These are phyloP conservation scores for Anolis apletophallus DNA, from an alignment of 2,797 vertebrate species.

Conservation along the genomic window DNA sequence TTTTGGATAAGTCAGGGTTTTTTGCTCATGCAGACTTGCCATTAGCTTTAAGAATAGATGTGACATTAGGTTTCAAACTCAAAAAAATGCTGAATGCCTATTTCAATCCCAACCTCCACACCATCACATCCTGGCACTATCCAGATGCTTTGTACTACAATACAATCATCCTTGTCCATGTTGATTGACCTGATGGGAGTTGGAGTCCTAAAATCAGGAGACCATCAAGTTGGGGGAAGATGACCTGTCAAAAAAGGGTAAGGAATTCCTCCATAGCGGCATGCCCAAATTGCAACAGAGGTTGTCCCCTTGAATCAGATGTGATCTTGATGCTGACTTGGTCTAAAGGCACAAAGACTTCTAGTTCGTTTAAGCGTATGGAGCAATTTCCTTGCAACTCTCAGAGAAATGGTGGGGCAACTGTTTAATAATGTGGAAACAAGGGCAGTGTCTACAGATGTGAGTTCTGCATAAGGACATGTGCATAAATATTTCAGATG, in stretches of 20 bases:
- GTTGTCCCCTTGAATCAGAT: not conserved
- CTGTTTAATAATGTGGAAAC: not conserved
- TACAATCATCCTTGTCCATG: not conserved
- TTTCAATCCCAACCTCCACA: too few species aligned
- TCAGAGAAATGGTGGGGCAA: not conserved
- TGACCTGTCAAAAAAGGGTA: too few species aligned
- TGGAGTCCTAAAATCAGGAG: not conserved
- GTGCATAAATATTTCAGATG: not conserved
- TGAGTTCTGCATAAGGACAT: not conserved
- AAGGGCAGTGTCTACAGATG: not conserved
- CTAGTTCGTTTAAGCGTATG: not conserved
- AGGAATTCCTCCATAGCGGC: not conserved
- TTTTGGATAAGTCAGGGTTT: too few species aligned
- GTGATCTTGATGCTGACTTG: not conserved
- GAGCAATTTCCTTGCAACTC: slow-evolving; percentile 22
- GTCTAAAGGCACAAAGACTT: not conserved
- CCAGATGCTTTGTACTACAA: not conserved
- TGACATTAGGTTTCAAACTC: not conserved
- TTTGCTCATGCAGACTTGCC: too few species aligned
- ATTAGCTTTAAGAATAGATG: not conserved
- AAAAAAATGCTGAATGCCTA: too few species aligned
- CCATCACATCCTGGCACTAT: not conserved
- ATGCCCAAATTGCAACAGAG: not conserved
- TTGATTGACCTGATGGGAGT: not conserved
- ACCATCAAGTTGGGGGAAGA: not conserved